Percentiles rank a stretch among this genome's conserved stretches.
These are phyloP conservation scores for Apteryx mantelli DNA, from an alignment of 2,113 vertebrate species.

Conservation along the genomic window DNA sequence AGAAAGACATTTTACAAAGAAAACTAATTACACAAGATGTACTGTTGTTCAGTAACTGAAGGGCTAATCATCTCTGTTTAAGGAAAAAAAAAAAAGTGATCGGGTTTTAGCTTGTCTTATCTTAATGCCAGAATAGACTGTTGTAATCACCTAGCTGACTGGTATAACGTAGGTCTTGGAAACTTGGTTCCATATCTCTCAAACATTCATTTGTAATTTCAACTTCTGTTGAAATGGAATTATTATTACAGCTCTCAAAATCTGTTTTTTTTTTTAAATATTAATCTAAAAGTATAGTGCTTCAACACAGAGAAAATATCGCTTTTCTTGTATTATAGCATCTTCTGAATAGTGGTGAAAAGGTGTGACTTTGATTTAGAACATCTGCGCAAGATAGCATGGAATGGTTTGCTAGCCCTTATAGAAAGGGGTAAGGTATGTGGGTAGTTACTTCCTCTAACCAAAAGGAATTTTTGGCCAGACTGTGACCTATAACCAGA, in stretches of 20 bases:
- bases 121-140: not conserved
- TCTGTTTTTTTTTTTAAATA: not conserved
- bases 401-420: not conserved
- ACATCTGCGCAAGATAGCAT: not conserved
- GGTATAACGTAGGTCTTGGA: not conserved
- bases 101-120: not conserved
- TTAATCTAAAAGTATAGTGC: not conserved
- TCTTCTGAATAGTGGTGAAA: not conserved
- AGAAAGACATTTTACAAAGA: not conserved
- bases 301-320: not conserved
- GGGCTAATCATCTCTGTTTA: not conserved
- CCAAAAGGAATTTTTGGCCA: not conserved
- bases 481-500: not conserved
- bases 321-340: not conserved
- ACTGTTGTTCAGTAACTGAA: not conserved
- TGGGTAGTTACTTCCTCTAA: not conserved
- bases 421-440: not conserved
- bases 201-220: not conserved
- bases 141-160: not conserved
- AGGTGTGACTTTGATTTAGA: not conserved
- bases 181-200: not conserved
- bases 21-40: not conserved
- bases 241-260: not conserved
- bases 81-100: not conserved
- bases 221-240: not conserved